Base-by-base conservation (phyloP, 2,113 vertebrate species). In the Ellobius talpinus region DNA sequence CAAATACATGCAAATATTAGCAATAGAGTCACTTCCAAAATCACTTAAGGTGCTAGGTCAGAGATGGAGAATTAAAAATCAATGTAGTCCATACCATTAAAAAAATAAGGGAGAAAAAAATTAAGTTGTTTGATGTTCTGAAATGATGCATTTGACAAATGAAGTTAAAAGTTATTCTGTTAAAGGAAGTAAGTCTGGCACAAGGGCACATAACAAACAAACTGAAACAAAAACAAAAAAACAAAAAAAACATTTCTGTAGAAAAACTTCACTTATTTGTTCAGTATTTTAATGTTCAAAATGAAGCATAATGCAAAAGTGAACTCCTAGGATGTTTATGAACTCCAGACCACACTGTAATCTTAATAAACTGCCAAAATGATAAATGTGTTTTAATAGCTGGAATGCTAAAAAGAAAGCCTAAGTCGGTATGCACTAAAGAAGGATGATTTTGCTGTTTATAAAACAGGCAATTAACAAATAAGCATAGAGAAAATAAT, bases 291-390 rank as follows among this genome's bases (percentile, higher is more conserved):
- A 72, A 84, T 58, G 72, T n/a, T 65, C n/a, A 89, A 26, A 73
- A 78, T 85, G 39, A 86, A 78, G 31, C n/a, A 84, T 55, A 65
- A 73, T 84, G 33, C 7, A n/a, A 12, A 79, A 42, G 39, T 66
- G 39, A 93, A 88, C 47, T 85, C 4, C 88, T 96, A 55, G 89
- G 3, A 36, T 33, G 7, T 42, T 74, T 94, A 73, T 94, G 6
- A 78, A 90, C 47, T 94, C 33, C 24, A 89, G 13, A 33, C 42
- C 93, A 77, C 9, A 72, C n/a, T 39, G 45, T 73, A 89, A 65
- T 96, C 89, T 92, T 89, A 93, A 76, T 70, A 89, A 87, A 76
- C 39, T 84, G 58, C n/a, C 74, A 42, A 85, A 77, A 84, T 11
- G 29, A 94, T 86, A 79, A 96, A 89, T 81, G 55, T 61, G 9